A percentile compares a stretch with the other conserved stretches of the same genome.
Evolutionary conservation across 1,140 invertebrate genomes (phyloP).

Genomic region (Hylyphantes graminicola): DNA sequence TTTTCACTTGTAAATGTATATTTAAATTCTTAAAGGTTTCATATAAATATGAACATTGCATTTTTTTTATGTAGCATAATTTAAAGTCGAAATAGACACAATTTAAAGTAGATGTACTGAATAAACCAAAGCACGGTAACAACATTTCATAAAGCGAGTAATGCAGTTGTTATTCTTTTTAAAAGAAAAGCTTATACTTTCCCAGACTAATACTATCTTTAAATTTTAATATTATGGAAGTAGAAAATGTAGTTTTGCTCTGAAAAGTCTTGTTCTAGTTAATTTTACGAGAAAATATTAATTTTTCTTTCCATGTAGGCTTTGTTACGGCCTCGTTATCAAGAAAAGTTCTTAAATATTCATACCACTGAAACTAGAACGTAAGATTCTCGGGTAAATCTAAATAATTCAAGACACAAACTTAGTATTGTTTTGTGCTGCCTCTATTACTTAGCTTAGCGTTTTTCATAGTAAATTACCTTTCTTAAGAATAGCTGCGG

Average conservation of each 20-base stretch:
- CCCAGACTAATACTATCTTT: constrained; percentile 25
- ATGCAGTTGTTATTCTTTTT: not conserved
- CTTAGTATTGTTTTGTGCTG: too few species aligned
- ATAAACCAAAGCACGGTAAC: too few species aligned
- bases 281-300: constrained; percentile 27
- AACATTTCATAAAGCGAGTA: too few species aligned
- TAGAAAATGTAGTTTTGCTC: constrained; percentile 13
- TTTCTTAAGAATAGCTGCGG: too few species aligned
- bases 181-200: constrained; percentile 22
- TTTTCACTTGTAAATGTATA: too few species aligned
- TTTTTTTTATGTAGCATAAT: too few species aligned
- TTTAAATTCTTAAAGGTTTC: too few species aligned
- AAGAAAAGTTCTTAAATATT: constrained; percentile 34
- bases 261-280: constrained; percentile 29
- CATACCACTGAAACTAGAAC: constrained; percentile 5
- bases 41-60: too few species aligned
- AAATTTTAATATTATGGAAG: constrained; percentile 29
- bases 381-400: constrained; percentile 9
- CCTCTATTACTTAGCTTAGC: too few species aligned
- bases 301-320: constrained; percentile 8
- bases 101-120: too few species aligned
- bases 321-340: constrained; percentile 20
- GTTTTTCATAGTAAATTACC: too few species aligned
- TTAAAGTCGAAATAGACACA: too few species aligned
- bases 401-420: constrained; percentile 30